Conservation (phyloP, 2,797 vertebrate genomes). For the Hypotaenidia okinawae region DNA sequence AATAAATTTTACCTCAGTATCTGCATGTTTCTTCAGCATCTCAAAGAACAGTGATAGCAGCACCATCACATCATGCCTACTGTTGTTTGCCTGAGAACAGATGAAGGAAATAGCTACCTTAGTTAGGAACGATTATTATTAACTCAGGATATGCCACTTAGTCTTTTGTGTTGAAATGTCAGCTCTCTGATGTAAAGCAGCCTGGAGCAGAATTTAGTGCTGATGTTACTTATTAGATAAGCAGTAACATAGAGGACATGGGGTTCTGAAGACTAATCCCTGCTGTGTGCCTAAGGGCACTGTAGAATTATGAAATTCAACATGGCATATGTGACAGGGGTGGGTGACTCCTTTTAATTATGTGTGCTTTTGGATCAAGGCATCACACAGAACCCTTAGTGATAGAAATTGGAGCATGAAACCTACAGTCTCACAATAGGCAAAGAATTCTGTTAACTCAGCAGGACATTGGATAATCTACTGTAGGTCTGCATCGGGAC, state of each 20-base stretch:
- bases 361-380: constrained; percentile 46
- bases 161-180: background rate
- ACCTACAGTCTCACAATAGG: background rate
- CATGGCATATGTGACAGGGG: constrained; percentile 33
- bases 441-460: constrained; percentile 7
- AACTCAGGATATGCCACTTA: background rate
- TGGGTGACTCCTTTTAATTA: constrained; percentile 64
- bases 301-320: constrained; percentile 43
- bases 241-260: constrained; percentile 23
- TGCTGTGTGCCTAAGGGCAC: constrained; percentile 49
- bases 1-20: background rate
- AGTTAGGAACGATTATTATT: background rate
- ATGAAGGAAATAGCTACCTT: background rate
- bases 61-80: background rate
- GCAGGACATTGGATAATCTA: background rate
- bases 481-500: background rate
- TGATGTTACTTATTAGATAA: constrained; percentile 57
- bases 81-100: background rate
- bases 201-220: constrained; percentile 20
- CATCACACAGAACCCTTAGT: background rate
- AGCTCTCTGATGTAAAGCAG: constrained; percentile 24
- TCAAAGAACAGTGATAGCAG: background rate
- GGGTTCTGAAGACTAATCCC: constrained; percentile 8
- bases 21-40: background rate
- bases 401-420: constrained; percentile 21